These are phyloP conservation scores for Pogona vitticeps DNA, from an alignment of 2,113 vertebrate species.

Conservation along the genomic window DNA sequence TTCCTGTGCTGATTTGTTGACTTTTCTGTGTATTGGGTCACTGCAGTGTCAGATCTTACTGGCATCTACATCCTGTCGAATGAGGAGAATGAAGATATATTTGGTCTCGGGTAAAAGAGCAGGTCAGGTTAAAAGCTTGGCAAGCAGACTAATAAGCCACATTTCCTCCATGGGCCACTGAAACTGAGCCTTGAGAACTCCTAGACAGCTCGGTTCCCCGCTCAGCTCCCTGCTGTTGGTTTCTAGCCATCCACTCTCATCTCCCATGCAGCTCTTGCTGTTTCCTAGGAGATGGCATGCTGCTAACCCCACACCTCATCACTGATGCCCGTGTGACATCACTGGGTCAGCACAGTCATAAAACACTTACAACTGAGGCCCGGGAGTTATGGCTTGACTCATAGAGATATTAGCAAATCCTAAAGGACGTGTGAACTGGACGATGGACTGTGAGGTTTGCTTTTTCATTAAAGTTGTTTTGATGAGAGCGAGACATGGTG, in stretches of 20 bases:
- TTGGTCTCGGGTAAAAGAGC: constrained; percentile 4
- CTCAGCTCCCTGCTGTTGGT: neutral
- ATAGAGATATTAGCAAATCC: constrained; percentile 42
- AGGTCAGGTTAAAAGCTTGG: constrained; percentile 49
- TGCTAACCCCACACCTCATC: constrained; percentile 48
- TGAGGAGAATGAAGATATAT: neutral
- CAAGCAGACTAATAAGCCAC: neutral
- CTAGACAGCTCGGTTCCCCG: neutral
- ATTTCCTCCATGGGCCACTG: neutral
- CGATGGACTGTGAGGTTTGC: constrained; percentile 35
- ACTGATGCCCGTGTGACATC: constrained; percentile 56
- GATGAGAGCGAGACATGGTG: constrained; percentile 64
- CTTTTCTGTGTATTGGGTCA: neutral
- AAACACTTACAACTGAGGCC: constrained; percentile 41
- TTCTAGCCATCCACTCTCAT: constrained; percentile 32
- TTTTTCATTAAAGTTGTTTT: constrained; percentile 65
- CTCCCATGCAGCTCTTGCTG: constrained; percentile 12
- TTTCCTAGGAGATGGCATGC: constrained; percentile 61
- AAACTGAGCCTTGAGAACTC: constrained; percentile 26
- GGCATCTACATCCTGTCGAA: constrained; percentile 34
- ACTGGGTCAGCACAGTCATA: constrained; percentile 58
- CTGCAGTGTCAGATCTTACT: neutral
- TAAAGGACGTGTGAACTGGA: constrained; percentile 57
- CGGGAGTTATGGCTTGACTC: constrained; percentile 47
- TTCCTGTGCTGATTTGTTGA: neutral